Percentiles rank a stretch among this genome's conserved stretches.
Evolutionary conservation across 2,888 invertebrate genomes (phyloP).

Genomic region (Drosophila pseudotalamancana): DNA sequence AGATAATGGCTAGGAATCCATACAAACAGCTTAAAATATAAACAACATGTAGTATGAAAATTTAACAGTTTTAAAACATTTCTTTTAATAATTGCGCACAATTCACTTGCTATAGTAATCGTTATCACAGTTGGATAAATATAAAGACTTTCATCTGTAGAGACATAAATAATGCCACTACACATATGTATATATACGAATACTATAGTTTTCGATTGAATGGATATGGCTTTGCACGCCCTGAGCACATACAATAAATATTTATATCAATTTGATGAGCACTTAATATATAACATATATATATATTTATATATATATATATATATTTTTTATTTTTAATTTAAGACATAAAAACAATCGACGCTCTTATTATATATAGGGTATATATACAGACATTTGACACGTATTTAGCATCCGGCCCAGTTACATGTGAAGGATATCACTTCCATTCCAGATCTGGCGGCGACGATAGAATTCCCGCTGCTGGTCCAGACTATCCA

Average conservation of each 20-base stretch:
- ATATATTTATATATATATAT: conserved; percentile 17
- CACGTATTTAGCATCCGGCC: background rate
- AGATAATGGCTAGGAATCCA: background rate
- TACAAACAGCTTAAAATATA: conserved; percentile 11
- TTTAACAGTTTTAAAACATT: conserved; percentile 28
- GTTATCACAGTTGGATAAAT: conserved; percentile 50
- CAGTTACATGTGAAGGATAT: conserved; percentile 40
- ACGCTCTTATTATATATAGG: background rate
- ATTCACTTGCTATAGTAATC: conserved; percentile 37
- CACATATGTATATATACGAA: conserved; percentile 2
- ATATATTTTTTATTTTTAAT: conserved; percentile 11
- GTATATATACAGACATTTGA: conserved; percentile 3
- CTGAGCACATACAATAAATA: conserved; percentile 39
- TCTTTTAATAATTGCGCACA: conserved; percentile 33
- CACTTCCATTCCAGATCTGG: conserved; percentile 17
- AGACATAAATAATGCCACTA: background rate
- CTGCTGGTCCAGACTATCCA: conserved; percentile 25
- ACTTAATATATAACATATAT: conserved; percentile 9
- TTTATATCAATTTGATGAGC: conserved; percentile 32
- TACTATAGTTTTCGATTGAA: conserved; percentile 14
- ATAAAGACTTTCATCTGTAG: conserved; percentile 22
- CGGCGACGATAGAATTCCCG: conserved; percentile 44
- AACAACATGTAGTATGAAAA: conserved; percentile 10
- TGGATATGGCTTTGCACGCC: conserved; percentile 41
- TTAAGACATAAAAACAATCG: conserved; percentile 12